Evolutionary conservation across 1,140 invertebrate species (phyloP).

Genomic region (Temnothorax curvispinosus): DNA sequence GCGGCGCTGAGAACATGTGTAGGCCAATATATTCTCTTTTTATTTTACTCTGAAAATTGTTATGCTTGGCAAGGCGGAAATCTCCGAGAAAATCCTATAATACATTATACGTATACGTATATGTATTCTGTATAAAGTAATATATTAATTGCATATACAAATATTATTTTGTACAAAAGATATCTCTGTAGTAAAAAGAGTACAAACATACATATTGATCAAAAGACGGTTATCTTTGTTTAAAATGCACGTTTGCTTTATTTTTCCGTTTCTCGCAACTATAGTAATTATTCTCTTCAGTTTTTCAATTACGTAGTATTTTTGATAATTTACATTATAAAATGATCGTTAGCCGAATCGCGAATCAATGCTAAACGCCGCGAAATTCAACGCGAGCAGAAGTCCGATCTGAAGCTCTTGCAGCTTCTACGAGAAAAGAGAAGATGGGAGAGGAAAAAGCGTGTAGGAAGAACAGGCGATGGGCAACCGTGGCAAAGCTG

Average conservation of each 20-base stretch:
- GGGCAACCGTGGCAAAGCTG: slow-evolving; percentile 67
- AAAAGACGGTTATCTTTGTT: no score
- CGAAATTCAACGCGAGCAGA: slow-evolving; percentile 14
- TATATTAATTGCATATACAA: no score
- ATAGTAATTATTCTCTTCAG: neutral
- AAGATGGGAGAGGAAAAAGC: slow-evolving; percentile 30
- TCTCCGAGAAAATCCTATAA: slow-evolving; percentile 13
- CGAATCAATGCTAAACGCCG: slow-evolving; percentile 17
- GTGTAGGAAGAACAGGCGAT: slow-evolving; percentile 41
- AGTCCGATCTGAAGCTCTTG: neutral
- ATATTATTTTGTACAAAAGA: no score
- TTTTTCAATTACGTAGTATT: neutral
- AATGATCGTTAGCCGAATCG: neutral
- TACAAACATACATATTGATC: no score
- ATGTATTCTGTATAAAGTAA: no score
- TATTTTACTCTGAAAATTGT: slow-evolving; percentile 40
- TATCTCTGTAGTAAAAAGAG: no score
- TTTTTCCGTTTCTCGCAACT: neutral
- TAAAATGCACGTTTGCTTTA: no score
- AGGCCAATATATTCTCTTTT: neutral
- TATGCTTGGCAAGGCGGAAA: neutral
- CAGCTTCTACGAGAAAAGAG: neutral
- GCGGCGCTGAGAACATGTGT: slow-evolving; percentile 45
- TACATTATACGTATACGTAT: neutral
- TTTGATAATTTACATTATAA: neutral